Conservation (phyloP, 2,888 invertebrate species). For the Hipparchia sbordonii region DNA sequence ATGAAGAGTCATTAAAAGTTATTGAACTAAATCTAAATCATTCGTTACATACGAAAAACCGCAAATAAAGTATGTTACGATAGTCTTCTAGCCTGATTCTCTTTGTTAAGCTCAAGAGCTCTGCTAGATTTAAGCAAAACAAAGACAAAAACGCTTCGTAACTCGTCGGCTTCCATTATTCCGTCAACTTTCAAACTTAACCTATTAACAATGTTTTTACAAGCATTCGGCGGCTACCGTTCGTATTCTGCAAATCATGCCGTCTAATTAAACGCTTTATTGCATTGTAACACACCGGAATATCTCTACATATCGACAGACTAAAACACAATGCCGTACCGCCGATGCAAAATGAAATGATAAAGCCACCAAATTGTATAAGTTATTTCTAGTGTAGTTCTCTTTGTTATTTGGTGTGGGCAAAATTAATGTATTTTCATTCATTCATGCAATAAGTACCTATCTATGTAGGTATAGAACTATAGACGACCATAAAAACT, state of each 20-base stretch:
- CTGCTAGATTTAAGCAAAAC: background rate
- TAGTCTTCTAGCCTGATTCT: too few relatives aligned
- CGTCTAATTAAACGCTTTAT: constrained; percentile 57
- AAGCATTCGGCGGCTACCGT: constrained; percentile 43
- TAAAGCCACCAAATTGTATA: background rate
- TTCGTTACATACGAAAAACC: background rate
- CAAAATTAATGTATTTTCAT: too few relatives aligned
- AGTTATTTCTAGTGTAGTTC: too few relatives aligned
- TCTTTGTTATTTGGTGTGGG: too few relatives aligned
- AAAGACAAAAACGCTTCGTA: constrained; percentile 18
- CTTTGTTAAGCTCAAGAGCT: background rate
- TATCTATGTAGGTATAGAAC: too few relatives aligned
- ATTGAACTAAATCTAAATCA: background rate
- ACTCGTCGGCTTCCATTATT: constrained; percentile 44
- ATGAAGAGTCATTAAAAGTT: background rate
- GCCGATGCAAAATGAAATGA: background rate
- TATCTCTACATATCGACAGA: constrained; percentile 22
- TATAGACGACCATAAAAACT: too few relatives aligned
- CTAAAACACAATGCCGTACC: background rate
- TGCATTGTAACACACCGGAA: constrained; percentile 42
- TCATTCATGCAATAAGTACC: too few relatives aligned
- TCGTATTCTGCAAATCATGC: constrained; percentile 62
- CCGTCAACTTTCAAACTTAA: constrained; percentile 58
- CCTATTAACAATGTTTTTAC: constrained; percentile 62
- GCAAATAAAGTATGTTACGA: background rate